Evolutionary conservation across 2,113 vertebrate species (phyloP), one percentile per base, ranked within the genome.

Genomic region (Epinephelus lanceolatus): DNA sequence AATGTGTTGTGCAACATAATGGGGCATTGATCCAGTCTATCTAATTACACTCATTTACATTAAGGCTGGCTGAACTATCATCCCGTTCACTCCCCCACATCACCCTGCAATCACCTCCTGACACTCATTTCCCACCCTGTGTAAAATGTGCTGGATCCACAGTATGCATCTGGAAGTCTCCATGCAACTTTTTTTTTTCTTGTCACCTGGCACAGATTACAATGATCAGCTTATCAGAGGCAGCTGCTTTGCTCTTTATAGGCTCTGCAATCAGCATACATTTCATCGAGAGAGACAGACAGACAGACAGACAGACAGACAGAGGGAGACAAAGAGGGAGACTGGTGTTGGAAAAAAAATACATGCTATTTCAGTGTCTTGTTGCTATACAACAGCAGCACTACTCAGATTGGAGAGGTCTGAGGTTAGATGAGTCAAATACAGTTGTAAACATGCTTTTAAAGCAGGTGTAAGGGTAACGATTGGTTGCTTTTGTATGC

Each of bases 191-290:
- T 71, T 47, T 51, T 60, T 61, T 56, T 61, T 69, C 33, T 71
- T 19, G 30, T 9, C 72, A 76, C 75, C 76, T 88, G 82, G 53
- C 68, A 78, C 47, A 83, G 71, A 89, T 83, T 70, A 73, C 71
- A 88, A 84, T 68, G 66, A 78, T 40, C 67, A 63, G 61, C 33
- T 81, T 89, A 91, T 90, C 87, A 78, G 74, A 76, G 71, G 79
- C 91, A 91, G 89, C 86, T 86, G 89, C 77, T 80, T 70, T 11
- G 25, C 73, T 71, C 68, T 75, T 69, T 73, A 71, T 84, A 78
- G 71, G 61, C 69, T 71, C 74, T 82, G 82, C 83, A 88, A 91
- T 92, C 88, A 86, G 83, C 89, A 83, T 81, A 84, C 47, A 88
- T 87, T 89, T 89, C 76, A 87, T 67, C 62, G 21, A 52, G 30